Base-by-base conservation (phyloP, 2,113 vertebrate species). In the Oreochromis spilurus region DNA sequence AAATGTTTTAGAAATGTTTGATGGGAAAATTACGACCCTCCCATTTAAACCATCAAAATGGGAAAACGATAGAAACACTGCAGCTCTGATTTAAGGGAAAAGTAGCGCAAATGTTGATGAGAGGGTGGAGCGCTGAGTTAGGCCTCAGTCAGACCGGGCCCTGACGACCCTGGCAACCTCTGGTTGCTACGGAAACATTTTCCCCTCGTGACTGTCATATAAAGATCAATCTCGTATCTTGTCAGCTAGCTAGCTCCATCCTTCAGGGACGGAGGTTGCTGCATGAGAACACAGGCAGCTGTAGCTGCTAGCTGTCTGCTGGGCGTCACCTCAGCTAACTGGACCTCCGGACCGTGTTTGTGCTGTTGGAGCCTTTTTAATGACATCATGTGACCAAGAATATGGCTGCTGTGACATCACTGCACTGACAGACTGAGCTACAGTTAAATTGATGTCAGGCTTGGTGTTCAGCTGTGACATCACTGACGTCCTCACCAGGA, bases 271-370 rank as follows among this genome's bases (percentile, higher is more conserved):
- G 6, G 34, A 13, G 19, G 19, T 21, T 57, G 57, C 26, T 9
- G 36, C 12, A 2, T 43, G 36, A 24, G 12, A 21, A 67, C 34
- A 21, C 62, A 70, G 36, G 36, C 3, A 1, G 26, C 55, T 19
- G 67, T 45, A 72, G 67, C 67, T 72, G 67, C 67, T 72, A 26
- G 67, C 67, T 48, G 70, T 29, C 70, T 75, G 70, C 67, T 26
- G 8, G 58, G n/a, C 40, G 26, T 7, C 43, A 3, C 70, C 70
- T 75, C 43, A 75, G 70, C 70, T 75, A 29, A 29, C 43, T n/a
- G 60, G 17, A 38, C 17, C 60, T 38, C 17, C 16, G 14, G 13
- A 45, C 13, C 3, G 5, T 2, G 9, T 75, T 48, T 5, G 24
- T 7, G 26, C 67, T 48, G 21, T 11, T 16, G 9, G 21, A 72